Conservation (phyloP, 2,113 vertebrate species). For the Apteryx mantelli region DNA sequence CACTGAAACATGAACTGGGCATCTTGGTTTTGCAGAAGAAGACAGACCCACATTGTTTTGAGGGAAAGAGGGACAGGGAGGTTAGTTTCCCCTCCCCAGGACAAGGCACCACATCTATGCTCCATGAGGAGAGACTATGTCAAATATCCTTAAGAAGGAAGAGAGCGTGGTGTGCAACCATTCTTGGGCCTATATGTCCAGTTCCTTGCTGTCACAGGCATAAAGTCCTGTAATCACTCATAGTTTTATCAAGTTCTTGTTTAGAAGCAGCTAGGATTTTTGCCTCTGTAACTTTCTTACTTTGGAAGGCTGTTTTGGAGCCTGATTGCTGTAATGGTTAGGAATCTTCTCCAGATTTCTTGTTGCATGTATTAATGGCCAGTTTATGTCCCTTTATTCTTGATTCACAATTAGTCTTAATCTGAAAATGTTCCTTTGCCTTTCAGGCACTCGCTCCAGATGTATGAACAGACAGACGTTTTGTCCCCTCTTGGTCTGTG, state of each 20-base stretch:
- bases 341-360: neutral
- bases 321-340: neutral
- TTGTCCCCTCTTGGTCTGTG: neutral
- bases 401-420: neutral
- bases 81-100: neutral
- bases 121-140: neutral
- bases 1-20: neutral
- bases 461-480: neutral
- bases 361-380: neutral
- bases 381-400: neutral
- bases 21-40: neutral
- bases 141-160: neutral
- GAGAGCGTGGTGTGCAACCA: neutral
- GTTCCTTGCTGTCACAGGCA: neutral
- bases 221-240: neutral
- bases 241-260: neutral
- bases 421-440: neutral
- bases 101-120: neutral
- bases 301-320: neutral
- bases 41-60: neutral
- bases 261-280: neutral
- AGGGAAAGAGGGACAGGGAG: fast-evolving
- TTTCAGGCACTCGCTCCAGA: neutral
- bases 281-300: neutral
- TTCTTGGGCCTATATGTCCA: neutral